Percentiles rank a stretch among this genome's conserved stretches.
phyloP scores from a whole-genome alignment of 2,797 vertebrate species.

The Oophaga sylvatica region DNA sequence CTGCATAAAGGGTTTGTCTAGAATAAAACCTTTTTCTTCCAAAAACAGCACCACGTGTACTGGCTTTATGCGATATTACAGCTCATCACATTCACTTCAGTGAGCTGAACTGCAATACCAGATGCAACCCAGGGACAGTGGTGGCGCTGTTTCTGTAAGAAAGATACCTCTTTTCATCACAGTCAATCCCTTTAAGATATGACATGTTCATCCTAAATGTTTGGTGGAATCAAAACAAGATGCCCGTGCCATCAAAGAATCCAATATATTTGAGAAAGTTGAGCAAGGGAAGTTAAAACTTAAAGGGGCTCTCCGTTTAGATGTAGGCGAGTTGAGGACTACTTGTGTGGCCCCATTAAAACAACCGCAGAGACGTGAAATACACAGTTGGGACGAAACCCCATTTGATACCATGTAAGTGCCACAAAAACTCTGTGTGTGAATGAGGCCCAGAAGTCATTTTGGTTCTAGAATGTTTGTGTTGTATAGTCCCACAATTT shows the following conservation, averaged over 20 bases:
- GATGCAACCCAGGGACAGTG: not conserved
- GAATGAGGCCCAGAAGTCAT: not conserved
- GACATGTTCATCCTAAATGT: not conserved
- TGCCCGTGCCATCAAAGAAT: not conserved
- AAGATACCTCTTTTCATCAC: not conserved
- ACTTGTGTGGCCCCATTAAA: not conserved
- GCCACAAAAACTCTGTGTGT: not conserved
- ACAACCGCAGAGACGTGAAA: not conserved
- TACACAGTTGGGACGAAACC: not conserved
- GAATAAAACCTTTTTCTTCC: not conserved
- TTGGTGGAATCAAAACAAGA: not conserved
- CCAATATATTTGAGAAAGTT: not conserved
- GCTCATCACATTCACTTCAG: not conserved
- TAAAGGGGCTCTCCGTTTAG: not conserved
- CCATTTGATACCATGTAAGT: not conserved
- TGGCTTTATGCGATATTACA: not conserved
- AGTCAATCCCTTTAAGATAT: not conserved
- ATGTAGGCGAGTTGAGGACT: not conserved
- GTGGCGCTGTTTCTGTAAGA: not conserved
- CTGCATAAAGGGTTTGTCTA: no score
- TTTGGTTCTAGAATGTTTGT: constrained; percentile 7
- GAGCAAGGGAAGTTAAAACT: not conserved
- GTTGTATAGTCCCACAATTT: not conserved
- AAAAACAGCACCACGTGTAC: not conserved
- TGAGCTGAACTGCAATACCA: not conserved